Percentiles rank a stretch among this genome's conserved stretches.
These are phyloP conservation scores for Montipora foliosa DNA, from an alignment of 64 coral and sea anemone genomes.

Conservation along the genomic window DNA sequence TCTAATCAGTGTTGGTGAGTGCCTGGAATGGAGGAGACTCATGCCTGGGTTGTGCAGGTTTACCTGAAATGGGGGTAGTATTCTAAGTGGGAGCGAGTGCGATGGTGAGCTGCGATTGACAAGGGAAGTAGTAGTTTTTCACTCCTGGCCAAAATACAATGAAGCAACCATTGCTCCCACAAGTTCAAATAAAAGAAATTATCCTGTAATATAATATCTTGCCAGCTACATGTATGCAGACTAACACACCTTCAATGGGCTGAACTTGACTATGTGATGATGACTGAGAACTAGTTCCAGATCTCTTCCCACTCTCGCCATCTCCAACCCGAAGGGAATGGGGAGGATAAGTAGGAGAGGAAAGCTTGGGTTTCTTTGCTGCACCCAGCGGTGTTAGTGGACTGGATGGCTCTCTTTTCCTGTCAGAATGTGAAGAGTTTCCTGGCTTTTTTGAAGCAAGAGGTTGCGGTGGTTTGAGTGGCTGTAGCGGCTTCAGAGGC, in stretches of 20 bases:
- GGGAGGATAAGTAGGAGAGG: constrained; percentile 81
- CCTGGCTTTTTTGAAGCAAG: constrained; percentile 72
- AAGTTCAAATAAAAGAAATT: too few relatives aligned
- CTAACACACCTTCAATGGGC: constrained; percentile 82
- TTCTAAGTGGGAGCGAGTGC: too few relatives aligned
- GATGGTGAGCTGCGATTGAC: too few relatives aligned
- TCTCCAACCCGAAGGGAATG: constrained; percentile 71
- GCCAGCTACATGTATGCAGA: neutral
- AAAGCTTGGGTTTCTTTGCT: constrained; percentile 80
- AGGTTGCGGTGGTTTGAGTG: constrained; percentile 75
- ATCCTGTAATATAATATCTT: too few relatives aligned
- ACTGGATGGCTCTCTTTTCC: constrained; percentile 82
- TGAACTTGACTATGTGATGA: constrained; percentile 48
- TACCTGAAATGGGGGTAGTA: too few relatives aligned
- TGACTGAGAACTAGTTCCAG: constrained; percentile 65
- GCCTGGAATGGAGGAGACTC: too few relatives aligned
- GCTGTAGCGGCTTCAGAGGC: constrained; percentile 80
- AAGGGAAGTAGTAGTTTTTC: too few relatives aligned
- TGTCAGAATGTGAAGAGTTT: constrained; percentile 41
- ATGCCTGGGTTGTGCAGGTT: too few relatives aligned
- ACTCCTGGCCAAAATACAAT: too few relatives aligned
- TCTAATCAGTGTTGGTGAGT: too few relatives aligned
- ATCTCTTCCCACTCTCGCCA: constrained; percentile 61
- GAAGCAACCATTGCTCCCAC: too few relatives aligned
- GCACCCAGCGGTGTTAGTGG: constrained; percentile 69